phyloP scores from a whole-genome alignment of 2,888 invertebrate genomes.

The Trissoscelio sp. region DNA sequence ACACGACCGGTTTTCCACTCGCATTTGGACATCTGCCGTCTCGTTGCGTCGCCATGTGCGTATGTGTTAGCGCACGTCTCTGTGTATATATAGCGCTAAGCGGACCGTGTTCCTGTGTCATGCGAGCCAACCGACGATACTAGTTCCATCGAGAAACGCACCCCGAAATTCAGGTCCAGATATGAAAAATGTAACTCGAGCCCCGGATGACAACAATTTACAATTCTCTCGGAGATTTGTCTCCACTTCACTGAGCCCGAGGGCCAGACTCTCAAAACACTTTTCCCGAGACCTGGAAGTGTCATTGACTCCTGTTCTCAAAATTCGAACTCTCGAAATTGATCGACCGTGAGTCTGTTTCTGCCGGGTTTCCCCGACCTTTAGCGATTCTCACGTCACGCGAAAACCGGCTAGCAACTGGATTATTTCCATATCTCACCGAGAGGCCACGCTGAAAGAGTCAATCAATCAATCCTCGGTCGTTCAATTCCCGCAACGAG shows the following conservation, averaged over 20 bases:
- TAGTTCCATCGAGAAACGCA: constrained; percentile 49
- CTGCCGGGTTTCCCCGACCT: constrained; percentile 13
- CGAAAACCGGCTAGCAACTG: constrained; percentile 28
- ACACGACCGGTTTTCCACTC: constrained; percentile 83
- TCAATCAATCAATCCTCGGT: constrained; percentile 82
- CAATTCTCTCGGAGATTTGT: constrained; percentile 3
- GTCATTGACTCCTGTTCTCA: constrained; percentile 24
- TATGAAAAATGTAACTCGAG: constrained; percentile 50
- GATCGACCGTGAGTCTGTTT: not conserved
- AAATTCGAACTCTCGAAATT: not conserved
- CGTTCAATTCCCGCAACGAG: constrained; percentile 81
- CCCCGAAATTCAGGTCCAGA: constrained; percentile 60
- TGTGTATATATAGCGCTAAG: constrained; percentile 51
- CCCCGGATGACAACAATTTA: constrained; percentile 23
- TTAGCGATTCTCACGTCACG: constrained; percentile 35
- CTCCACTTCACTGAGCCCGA: not conserved
- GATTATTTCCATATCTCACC: constrained; percentile 41
- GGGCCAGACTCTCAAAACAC: no score
- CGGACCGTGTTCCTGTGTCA: constrained; percentile 65
- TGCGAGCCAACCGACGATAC: constrained; percentile 63
- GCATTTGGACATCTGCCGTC: constrained; percentile 82
- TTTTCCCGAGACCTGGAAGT: constrained; percentile 15
- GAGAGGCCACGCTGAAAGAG: constrained; percentile 74
- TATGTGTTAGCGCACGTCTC: constrained; percentile 9
- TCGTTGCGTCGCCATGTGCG: constrained; percentile 69